Evolutionary conservation across 2,797 vertebrate genomes (phyloP), one percentile per base, ranked within the genome.

Genomic region (Gambusia yucatana): DNA sequence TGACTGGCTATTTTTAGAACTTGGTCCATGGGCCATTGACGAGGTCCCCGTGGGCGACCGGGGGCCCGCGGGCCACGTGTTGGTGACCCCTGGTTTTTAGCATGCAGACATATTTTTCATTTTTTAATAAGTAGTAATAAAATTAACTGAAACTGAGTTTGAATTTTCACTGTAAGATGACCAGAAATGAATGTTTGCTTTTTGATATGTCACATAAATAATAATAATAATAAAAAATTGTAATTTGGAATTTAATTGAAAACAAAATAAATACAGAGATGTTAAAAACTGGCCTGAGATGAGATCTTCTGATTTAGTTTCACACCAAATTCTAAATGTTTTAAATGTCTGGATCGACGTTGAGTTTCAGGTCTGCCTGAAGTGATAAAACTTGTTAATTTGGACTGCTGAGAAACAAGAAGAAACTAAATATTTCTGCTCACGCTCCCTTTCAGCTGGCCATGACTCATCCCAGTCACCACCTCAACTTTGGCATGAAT

Each of bases 401-500:
- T 8, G 46, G 47, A 8, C 46, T 47, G 73, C 67, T 30, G 22
- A 75, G n/a, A 77, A 46, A 22, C n/a, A 75, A 17, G 43, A 75
- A 46, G 25, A 13, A 20, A 25, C 25, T 74, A 9, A 46, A 6
- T 11, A 61, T 22, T 14, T 30, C 17, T 46, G 43, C 73, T 63
- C 46, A 36, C 28, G 8, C 72, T 61, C 41, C 57, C 73, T 86
- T 86, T 36, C 91, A 99, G 98, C 95, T 99, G 90, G 98, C 97
- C 79, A 99, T 99, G 98, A 99, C 98, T 80, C 98, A 99, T 89
- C 98, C 98, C 6, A 99, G 98, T 81, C 98, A 99, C 93, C 98
- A 99, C 92, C 97, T 99, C 92, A 99, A 99, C 93, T 99, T 99
- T 72, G 98, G 98, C 83, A 99, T 99, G 98, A 99, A 99, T 89